Conservation (phyloP, 2,797 vertebrate species). For the Coluber constrictor region DNA sequence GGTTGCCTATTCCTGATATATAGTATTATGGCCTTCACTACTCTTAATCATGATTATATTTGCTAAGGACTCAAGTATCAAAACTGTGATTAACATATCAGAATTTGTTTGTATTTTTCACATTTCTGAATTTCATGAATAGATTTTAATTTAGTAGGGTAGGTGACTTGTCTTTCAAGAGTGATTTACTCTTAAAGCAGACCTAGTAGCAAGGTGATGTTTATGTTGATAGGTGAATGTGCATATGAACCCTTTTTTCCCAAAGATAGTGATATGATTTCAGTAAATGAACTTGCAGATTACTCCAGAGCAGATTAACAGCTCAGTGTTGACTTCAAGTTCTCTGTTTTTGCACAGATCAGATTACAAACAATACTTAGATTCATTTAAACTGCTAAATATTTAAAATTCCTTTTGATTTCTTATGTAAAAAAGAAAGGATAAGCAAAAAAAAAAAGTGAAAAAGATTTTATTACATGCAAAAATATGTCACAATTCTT, state of each 20-base stretch:
- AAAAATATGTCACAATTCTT: not conserved
- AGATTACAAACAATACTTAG: not conserved
- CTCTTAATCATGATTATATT: not conserved
- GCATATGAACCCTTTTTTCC: not conserved
- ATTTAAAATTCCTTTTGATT: not conserved
- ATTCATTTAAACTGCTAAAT: not conserved
- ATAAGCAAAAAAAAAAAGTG: not conserved
- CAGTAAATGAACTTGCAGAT: not conserved
- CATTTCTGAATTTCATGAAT: not conserved
- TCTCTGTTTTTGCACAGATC: not conserved
- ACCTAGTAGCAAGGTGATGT: not conserved
- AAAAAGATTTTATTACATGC: not conserved
- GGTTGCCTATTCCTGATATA: not conserved
- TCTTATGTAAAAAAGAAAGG: not conserved
- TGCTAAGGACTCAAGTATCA: not conserved
- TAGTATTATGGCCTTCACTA: not conserved
- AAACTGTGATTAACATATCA: not conserved
- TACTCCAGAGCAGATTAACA: not conserved
- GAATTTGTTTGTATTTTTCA: not conserved
- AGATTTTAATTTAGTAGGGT: not conserved
- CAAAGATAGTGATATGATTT: not conserved
- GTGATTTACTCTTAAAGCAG: not conserved
- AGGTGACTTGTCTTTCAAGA: not conserved
- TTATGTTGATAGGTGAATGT: not conserved
- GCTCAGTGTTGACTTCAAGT: not conserved